These are phyloP conservation scores for Decapterus maruadsi DNA, from an alignment of 2,797 vertebrate species.

Conservation along the genomic window DNA sequence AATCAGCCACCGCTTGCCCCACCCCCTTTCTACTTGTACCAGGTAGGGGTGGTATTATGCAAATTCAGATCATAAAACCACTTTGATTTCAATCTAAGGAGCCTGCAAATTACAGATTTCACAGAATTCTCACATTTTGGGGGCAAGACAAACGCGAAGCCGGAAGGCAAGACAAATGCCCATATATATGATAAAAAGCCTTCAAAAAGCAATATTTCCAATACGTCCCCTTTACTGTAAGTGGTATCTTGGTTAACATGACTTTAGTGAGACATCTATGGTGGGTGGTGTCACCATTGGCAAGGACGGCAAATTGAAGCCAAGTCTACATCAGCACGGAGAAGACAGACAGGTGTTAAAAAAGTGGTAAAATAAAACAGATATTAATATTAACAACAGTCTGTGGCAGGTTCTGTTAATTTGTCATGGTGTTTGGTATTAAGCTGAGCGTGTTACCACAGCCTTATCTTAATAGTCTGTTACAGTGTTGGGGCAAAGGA, in stretches of 20 bases:
- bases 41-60: too few relatives aligned
- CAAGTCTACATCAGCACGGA: neutral
- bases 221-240: neutral
- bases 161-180: too few relatives aligned
- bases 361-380: neutral
- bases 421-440: slow-evolving; percentile 43
- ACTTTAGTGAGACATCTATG: neutral
- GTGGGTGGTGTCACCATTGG: neutral
- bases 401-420: slow-evolving; percentile 40
- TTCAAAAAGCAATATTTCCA: too few relatives aligned
- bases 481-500: slow-evolving; percentile 17
- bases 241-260: neutral
- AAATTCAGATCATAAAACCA: too few relatives aligned
- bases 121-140: too few relatives aligned
- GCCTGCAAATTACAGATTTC: too few relatives aligned
- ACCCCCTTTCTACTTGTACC: too few relatives aligned
- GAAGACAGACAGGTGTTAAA: neutral
- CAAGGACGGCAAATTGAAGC: neutral
- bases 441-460: slow-evolving; percentile 30
- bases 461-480: slow-evolving; percentile 39
- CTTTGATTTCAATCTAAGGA: too few relatives aligned
- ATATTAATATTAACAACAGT: slow-evolving; percentile 10
- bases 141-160: too few relatives aligned
- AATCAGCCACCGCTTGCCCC: too few relatives aligned
- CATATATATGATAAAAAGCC: too few relatives aligned